Evolutionary conservation across 2,113 vertebrate species (phyloP).

Genomic region (Pachypanchax playfairii): DNA sequence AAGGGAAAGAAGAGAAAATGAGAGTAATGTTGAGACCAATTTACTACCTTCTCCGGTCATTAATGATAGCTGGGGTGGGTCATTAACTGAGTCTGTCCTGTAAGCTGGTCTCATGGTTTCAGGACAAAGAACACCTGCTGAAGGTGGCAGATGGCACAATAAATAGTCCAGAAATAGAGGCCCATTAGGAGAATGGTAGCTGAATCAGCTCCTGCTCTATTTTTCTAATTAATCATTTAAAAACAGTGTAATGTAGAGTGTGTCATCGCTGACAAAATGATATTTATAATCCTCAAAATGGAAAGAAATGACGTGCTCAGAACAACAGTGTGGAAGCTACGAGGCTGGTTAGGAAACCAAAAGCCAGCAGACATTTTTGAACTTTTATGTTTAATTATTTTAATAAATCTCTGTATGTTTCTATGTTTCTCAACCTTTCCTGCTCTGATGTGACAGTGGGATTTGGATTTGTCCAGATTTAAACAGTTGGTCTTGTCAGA

Average conservation of each 20-base stretch:
- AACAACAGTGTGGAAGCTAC: not conserved
- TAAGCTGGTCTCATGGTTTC: conserved; percentile 26
- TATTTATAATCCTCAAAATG: not conserved
- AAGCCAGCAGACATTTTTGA: not conserved
- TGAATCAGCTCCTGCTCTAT: conserved; percentile 22
- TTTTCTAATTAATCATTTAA: conserved; percentile 21
- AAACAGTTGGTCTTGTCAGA: not conserved
- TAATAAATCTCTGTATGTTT: not conserved
- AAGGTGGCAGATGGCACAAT: conserved; percentile 54
- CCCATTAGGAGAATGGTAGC: conserved; percentile 6
- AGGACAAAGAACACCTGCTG: conserved; percentile 57
- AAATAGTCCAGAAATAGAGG: conserved; percentile 45
- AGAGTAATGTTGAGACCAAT: conserved; percentile 28
- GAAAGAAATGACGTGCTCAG: not conserved
- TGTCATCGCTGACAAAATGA: not conserved
- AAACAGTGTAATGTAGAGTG: conserved; percentile 4
- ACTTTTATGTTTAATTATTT: not conserved
- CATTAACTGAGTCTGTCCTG: conserved; percentile 43
- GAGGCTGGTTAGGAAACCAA: not conserved
- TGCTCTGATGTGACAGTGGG: not conserved
- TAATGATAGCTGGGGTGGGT: conserved; percentile 36
- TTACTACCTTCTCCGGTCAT: conserved; percentile 45
- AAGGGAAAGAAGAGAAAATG: conserved; percentile 9
- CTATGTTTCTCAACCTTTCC: not conserved
- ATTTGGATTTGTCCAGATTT: not conserved